Conservation (phyloP, 2,113 vertebrate species). For the Gallinago paraguaiae region DNA sequence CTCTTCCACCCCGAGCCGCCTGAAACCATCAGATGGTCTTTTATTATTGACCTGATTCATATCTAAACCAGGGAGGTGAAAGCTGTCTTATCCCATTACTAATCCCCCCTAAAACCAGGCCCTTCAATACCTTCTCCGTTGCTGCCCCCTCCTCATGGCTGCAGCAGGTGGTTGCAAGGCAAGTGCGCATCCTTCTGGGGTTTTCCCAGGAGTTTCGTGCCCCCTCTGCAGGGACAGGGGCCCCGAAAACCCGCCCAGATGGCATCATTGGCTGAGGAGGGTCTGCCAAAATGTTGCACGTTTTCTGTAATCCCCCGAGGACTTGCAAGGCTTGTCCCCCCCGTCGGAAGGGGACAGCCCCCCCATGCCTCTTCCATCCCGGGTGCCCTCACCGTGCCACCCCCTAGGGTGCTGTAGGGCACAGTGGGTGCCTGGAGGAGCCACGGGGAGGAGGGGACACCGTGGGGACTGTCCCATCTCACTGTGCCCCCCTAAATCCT, state of each 20-base stretch:
- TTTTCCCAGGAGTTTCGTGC: background rate
- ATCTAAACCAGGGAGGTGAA: conserved; percentile 62
- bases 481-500: background rate
- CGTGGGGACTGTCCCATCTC: background rate
- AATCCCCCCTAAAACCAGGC: conserved; percentile 39
- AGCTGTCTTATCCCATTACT: conserved; percentile 62
- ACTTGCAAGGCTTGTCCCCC: background rate
- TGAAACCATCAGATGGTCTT: conserved; percentile 38
- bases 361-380: background rate
- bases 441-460: background rate
- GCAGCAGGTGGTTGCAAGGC: background rate
- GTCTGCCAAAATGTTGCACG: background rate
- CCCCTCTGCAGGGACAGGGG: background rate
- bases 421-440: background rate
- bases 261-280: background rate
- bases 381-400: rapidly evolving
- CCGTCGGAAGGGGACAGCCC: background rate
- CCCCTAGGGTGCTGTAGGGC: background rate
- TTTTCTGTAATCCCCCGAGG: background rate
- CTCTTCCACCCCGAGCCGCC: background rate
- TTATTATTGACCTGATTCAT: conserved; percentile 66
- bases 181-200: background rate
- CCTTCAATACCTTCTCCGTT: conserved; percentile 3
- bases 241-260: background rate
- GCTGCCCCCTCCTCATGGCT: background rate